phyloP scores from a whole-genome alignment of 2,797 vertebrate genomes.

The Dryobates pubescens region DNA sequence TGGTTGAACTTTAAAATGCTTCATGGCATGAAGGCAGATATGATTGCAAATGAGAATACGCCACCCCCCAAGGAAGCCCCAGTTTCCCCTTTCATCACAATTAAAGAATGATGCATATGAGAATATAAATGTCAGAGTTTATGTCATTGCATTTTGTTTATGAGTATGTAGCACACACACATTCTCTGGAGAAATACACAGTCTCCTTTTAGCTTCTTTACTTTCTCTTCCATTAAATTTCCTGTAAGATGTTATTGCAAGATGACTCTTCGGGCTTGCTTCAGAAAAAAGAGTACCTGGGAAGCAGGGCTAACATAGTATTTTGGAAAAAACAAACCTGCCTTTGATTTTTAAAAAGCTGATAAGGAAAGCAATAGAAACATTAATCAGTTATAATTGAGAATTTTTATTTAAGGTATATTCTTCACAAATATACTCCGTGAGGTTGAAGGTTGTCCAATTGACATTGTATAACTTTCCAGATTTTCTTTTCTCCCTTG shows the following conservation, averaged over 20 bases:
- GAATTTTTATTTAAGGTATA: conserved; percentile 5
- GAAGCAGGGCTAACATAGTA: neutral
- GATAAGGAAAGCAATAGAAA: conserved; percentile 6
- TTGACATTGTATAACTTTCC: neutral
- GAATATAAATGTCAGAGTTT: conserved; percentile 9
- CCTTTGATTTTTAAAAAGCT: conserved; percentile 22
- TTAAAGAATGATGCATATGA: neutral
- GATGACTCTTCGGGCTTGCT: neutral
- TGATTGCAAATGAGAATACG: conserved; percentile 47
- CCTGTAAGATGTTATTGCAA: conserved; percentile 16
- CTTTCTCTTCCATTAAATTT: conserved; percentile 16
- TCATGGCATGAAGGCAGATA: conserved; percentile 20
- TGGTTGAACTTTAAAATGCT: conserved; percentile 20
- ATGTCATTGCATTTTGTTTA: conserved; percentile 1
- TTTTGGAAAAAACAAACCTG: neutral
- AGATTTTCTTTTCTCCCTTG: conserved; percentile 17
- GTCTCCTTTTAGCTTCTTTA: neutral
- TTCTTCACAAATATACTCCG: neutral
- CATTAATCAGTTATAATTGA: conserved; percentile 36
- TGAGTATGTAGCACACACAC: neutral
- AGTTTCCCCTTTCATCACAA: neutral
- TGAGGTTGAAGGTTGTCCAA: neutral
- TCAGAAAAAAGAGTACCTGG: neutral
- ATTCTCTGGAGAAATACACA: neutral
- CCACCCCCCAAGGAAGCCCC: neutral